Conservation (phyloP, 2,113 vertebrate species). For the Uria aalge region DNA sequence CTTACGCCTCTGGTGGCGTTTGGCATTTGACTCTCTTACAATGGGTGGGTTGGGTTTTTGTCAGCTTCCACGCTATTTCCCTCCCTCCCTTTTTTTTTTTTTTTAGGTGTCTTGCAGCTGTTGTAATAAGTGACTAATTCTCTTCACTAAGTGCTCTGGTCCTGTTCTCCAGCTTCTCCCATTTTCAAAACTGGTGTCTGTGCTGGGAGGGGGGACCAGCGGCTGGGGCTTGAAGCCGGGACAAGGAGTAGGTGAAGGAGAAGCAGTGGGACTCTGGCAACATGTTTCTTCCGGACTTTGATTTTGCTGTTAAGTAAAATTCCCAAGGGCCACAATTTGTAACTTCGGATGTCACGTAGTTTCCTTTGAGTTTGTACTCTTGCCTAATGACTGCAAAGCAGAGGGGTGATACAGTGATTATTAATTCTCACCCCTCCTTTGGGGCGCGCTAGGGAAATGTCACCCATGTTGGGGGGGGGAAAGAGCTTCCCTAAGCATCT, state of each 20-base stretch:
- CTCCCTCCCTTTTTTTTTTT: neutral
- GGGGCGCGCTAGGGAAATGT: neutral
- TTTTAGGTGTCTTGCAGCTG: neutral
- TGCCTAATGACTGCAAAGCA: neutral
- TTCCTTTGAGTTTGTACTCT: neutral
- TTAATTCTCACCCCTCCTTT: neutral
- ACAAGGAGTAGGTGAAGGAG: neutral
- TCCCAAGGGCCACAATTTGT: no score
- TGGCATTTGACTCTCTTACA: neutral
- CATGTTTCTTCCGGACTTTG: neutral
- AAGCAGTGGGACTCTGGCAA: neutral
- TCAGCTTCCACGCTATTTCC: neutral
- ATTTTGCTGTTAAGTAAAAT: no score
- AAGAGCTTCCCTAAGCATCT: neutral
- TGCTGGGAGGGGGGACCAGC: neutral
- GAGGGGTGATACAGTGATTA: neutral
- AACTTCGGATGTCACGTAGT: fast-evolving
- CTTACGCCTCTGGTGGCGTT: neutral
- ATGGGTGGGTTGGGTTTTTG: neutral
- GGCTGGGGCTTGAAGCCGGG: neutral
- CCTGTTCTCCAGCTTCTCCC: neutral
- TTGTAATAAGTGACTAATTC: neutral
- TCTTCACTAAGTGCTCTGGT: neutral
- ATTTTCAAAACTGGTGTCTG: neutral
- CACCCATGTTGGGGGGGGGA: neutral